Percentiles rank a stretch among this genome's conserved stretches.
Conservation (phyloP, 2,888 invertebrate species). For the Lasioglossum malachurum region DNA sequence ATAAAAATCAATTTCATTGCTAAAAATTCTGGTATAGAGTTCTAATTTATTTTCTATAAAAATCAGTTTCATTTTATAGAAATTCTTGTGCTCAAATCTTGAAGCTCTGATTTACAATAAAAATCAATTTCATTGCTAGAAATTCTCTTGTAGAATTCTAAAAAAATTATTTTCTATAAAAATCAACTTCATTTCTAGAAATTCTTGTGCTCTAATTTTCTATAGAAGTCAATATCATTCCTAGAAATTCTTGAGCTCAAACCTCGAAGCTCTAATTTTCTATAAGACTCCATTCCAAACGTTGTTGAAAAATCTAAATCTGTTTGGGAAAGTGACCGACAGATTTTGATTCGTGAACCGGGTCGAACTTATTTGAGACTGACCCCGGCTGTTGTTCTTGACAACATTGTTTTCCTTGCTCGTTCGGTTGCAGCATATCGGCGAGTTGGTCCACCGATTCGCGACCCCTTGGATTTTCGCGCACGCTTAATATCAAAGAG, state of each 20-base stretch:
- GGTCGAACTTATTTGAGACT: neutral
- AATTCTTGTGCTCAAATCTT: too few relatives aligned
- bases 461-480: constrained; percentile 57
- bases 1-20: too few relatives aligned
- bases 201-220: too few relatives aligned
- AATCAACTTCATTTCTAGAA: too few relatives aligned
- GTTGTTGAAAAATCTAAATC: neutral
- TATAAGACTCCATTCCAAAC: neutral
- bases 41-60: too few relatives aligned
- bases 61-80: too few relatives aligned
- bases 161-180: neutral
- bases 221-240: too few relatives aligned
- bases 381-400: neutral
- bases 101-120: too few relatives aligned
- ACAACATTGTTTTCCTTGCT: constrained; percentile 63
- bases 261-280: neutral
- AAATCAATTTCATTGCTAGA: too few relatives aligned
- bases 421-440: constrained; percentile 37
- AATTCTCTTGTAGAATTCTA: neutral
- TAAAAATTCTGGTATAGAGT: too few relatives aligned
- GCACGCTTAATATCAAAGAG: constrained; percentile 76
- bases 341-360: neutral
- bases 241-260: neutral
- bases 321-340: neutral
- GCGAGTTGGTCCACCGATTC: constrained; percentile 35